Evolutionary conservation across 2,888 invertebrate genomes (phyloP).

Genomic region (Oxycera nigricornis): DNA sequence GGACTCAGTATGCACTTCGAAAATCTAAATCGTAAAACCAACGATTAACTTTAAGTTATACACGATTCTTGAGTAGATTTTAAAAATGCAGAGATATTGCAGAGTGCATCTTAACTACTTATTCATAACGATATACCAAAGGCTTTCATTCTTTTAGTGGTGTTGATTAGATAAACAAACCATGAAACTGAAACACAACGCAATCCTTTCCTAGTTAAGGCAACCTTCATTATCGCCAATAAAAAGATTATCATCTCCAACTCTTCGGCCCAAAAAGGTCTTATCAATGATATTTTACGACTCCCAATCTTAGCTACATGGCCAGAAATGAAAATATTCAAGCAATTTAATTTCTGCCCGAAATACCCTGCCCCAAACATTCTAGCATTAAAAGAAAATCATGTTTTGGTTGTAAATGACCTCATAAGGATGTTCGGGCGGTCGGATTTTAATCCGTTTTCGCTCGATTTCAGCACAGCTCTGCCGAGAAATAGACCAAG

Average conservation of each 20-base stretch:
- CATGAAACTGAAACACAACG: too few species aligned
- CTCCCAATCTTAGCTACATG: neutral
- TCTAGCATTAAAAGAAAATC: slow-evolving; percentile 35
- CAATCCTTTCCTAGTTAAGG: neutral
- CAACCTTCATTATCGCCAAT: slow-evolving; percentile 13
- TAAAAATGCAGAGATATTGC: too few species aligned
- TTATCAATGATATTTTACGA: slow-evolving; percentile 25
- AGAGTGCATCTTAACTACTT: too few species aligned
- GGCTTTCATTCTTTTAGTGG: too few species aligned
- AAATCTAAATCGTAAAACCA: too few species aligned
- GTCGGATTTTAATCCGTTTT: slow-evolving; percentile 33
- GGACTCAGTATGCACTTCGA: too few species aligned
- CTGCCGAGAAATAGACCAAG: neutral
- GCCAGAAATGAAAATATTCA: slow-evolving; percentile 18
- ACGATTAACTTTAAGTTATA: too few species aligned
- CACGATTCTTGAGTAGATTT: too few species aligned
- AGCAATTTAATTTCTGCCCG: slow-evolving; percentile 33
- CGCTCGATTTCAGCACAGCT: neutral
- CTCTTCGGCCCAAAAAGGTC: neutral
- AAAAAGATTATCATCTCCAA: slow-evolving; percentile 3
- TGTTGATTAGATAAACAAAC: too few species aligned
- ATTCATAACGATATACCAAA: too few species aligned
- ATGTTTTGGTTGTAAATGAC: slow-evolving; percentile 40
- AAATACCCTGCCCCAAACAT: slow-evolving; percentile 15
- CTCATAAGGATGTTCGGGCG: slow-evolving; percentile 32